phyloP scores from a whole-genome alignment of 2,113 vertebrate genomes.

The Anseranas semipalmata region DNA sequence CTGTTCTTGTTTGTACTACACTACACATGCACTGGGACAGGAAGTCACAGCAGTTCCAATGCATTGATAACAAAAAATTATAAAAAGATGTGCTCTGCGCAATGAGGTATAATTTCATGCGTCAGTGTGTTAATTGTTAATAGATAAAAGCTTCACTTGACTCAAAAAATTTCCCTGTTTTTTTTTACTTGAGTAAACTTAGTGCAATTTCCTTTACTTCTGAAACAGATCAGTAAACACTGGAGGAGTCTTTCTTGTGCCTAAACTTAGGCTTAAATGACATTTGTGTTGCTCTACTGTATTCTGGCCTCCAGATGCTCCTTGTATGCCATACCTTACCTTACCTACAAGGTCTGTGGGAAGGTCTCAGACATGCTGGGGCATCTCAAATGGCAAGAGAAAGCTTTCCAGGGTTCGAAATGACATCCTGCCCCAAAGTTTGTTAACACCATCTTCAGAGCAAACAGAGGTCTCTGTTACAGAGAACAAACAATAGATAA shows the following conservation, averaged over 20 bases:
- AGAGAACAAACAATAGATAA: not conserved
- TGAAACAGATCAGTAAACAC: not conserved
- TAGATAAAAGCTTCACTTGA: conserved; percentile 8
- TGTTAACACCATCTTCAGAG: not conserved
- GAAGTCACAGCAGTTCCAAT: conserved; percentile 12
- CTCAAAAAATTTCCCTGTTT: not conserved
- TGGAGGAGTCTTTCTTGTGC: not conserved
- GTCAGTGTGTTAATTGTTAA: not conserved
- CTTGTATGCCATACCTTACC: not conserved
- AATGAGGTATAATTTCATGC: not conserved
- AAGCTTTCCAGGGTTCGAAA: not conserved
- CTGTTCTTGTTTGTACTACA: not conserved
- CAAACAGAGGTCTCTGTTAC: not conserved
- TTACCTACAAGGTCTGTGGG: not conserved
- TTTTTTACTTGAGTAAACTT: not conserved
- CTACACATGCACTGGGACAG: not conserved
- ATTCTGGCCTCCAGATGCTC: not conserved
- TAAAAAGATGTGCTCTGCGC: not conserved
- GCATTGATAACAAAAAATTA: conserved; percentile 13
- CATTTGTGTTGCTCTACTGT: not conserved
- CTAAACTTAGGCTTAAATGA: not conserved
- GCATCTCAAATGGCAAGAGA: accelerated
- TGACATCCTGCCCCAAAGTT: not conserved
- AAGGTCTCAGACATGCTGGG: not conserved
- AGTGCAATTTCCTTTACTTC: not conserved